phyloP scores from a whole-genome alignment of 2,113 vertebrate genomes.

The Melanotaenia duboulayi region DNA sequence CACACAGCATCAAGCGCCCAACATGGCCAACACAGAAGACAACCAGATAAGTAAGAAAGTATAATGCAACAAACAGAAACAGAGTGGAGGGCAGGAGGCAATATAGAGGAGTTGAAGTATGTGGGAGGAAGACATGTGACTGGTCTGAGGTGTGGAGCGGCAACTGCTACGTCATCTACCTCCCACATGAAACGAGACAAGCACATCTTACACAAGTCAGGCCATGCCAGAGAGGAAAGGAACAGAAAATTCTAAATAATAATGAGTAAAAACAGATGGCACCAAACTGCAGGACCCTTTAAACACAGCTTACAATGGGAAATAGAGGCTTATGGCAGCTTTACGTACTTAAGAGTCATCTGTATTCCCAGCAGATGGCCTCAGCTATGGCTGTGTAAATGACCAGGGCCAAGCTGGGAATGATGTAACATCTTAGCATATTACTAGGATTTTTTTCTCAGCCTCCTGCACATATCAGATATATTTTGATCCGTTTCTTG shows the following conservation, averaged over 20 bases:
- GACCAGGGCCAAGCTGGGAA: slow-evolving; percentile 47
- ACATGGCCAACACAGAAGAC: background rate
- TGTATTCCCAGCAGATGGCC: slow-evolving; percentile 70
- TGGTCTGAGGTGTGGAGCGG: slow-evolving; percentile 46
- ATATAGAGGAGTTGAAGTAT: slow-evolving; percentile 45
- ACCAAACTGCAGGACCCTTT: slow-evolving; percentile 65
- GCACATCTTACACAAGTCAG: slow-evolving; percentile 46
- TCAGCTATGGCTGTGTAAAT: slow-evolving; percentile 67
- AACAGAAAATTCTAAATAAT: slow-evolving; percentile 68
- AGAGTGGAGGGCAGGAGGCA: slow-evolving; percentile 32
- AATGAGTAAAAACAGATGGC: slow-evolving; percentile 79
- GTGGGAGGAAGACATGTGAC: slow-evolving; percentile 67
- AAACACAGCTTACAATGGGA: slow-evolving; percentile 81
- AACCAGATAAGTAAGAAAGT: slow-evolving; percentile 9
- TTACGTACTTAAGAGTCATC: slow-evolving; percentile 75
- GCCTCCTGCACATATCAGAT: slow-evolving; percentile 20
- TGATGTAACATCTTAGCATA: slow-evolving; percentile 59
- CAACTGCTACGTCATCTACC: slow-evolving; percentile 46
- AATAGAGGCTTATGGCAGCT: slow-evolving; percentile 81
- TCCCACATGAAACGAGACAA: slow-evolving; percentile 44
- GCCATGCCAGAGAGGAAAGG: slow-evolving; percentile 36
- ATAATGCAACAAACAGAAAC: slow-evolving; percentile 7
- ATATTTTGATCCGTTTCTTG: slow-evolving; percentile 25
- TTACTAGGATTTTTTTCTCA: slow-evolving; percentile 39
- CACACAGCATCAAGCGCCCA: background rate